Evolutionary conservation across 2,113 vertebrate genomes (phyloP).

Genomic region (Scortum barcoo): DNA sequence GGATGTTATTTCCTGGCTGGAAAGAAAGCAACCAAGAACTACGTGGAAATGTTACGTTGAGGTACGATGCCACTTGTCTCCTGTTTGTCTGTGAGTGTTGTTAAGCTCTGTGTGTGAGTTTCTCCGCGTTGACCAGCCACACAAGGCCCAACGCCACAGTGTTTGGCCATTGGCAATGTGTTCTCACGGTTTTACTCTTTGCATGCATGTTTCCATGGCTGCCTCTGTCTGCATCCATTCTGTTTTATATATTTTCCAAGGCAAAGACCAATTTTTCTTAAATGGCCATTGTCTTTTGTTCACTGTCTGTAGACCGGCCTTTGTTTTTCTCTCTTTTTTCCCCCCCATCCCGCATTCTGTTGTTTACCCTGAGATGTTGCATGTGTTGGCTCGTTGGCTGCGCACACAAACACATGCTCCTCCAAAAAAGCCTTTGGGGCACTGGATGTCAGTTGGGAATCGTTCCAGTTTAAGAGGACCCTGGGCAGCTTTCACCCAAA

Average conservation of each 20-base stretch:
- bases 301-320: not conserved
- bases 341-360: constrained; percentile 25
- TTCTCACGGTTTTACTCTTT: not conserved
- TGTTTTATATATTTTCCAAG: not conserved
- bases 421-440: constrained; percentile 56
- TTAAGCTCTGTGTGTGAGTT: constrained; percentile 22
- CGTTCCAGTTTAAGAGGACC: constrained; percentile 64
- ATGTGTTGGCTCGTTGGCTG: constrained; percentile 56
- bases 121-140: not conserved
- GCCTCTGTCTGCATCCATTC: not conserved
- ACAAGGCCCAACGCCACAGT: not conserved
- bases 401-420: constrained; percentile 52
- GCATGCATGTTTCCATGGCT: not conserved
- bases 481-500: constrained; percentile 54
- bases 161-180: not conserved
- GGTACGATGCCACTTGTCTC: constrained; percentile 64
- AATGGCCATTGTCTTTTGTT: constrained; percentile 30
- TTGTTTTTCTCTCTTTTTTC: constrained; percentile 38
- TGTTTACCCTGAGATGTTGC: constrained; percentile 64
- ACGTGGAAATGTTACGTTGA: constrained; percentile 53
- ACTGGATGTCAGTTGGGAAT: constrained; percentile 64
- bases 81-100: constrained; percentile 6
- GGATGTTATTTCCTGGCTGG: constrained; percentile 58
- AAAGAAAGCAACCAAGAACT: constrained; percentile 36
- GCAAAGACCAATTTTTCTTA: not conserved